Percentiles rank a stretch among this genome's conserved stretches.
These are phyloP conservation scores for Octodon degus DNA, from an alignment of 2,113 vertebrate genomes.

Conservation along the genomic window DNA sequence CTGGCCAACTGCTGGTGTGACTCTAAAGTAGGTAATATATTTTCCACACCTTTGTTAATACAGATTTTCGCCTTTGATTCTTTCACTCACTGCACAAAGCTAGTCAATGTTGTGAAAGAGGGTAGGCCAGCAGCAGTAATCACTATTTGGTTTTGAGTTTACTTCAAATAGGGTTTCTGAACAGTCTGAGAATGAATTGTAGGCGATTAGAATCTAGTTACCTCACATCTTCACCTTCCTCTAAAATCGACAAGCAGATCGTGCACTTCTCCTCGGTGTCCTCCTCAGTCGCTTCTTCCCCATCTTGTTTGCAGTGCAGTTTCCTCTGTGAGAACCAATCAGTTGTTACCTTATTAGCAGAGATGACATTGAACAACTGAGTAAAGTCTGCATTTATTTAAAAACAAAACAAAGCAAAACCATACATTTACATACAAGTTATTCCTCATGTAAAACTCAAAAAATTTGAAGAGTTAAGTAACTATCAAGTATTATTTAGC, in stretches of 20 bases:
- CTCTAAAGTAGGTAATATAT: neutral
- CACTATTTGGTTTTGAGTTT: constrained; percentile 10
- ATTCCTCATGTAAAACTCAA: constrained; percentile 42
- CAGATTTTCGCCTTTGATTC: neutral
- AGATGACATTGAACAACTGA: constrained; percentile 92
- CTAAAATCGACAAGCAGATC: constrained; percentile 99
- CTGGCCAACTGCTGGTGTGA: neutral
- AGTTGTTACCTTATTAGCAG: constrained; percentile 94
- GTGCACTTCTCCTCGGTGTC: constrained; percentile 99
- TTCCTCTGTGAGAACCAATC: constrained; percentile 97
- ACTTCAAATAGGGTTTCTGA: neutral
- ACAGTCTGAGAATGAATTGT: neutral
- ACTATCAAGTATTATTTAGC: neutral
- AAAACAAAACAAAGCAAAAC: constrained; percentile 77
- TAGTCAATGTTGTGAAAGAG: neutral
- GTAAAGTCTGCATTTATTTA: constrained; percentile 84
- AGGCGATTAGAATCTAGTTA: constrained; percentile 83
- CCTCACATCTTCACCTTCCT: constrained; percentile 99
- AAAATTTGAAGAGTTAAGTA: constrained; percentile 33
- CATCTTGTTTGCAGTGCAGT: constrained; percentile 98
- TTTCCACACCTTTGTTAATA: neutral
- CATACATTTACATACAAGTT: constrained; percentile 69
- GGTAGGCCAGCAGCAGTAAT: neutral
- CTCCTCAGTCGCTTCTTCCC: constrained; percentile 97
- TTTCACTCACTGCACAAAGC: neutral